These are phyloP conservation scores for Coptotermes formosanus DNA, from an alignment of 1,140 invertebrate genomes.

Conservation along the genomic window DNA sequence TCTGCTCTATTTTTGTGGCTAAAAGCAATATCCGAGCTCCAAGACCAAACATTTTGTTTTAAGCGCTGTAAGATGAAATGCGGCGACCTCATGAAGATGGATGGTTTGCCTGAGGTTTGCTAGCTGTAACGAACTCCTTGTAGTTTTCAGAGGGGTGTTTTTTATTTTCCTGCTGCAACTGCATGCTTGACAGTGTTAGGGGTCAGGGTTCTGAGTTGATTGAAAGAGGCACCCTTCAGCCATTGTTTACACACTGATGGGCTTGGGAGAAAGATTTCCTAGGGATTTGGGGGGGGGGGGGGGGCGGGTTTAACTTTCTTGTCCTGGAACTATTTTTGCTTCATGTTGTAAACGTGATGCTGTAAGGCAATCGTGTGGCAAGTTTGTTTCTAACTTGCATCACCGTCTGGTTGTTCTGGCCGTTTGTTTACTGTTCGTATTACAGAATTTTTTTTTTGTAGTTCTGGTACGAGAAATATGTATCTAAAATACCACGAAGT, in stretches of 20 bases:
- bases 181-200: neutral
- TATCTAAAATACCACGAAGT: neutral
- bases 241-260: neutral
- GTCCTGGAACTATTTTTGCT: neutral
- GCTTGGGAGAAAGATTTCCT: neutral
- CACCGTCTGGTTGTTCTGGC: neutral
- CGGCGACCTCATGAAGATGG: neutral
- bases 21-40: neutral
- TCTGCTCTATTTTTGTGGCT: neutral
- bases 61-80: neutral
- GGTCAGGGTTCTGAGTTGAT: neutral
- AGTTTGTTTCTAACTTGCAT: neutral
- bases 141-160: neutral
- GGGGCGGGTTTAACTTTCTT: neutral
- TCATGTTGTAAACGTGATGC: neutral
- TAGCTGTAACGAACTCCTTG: neutral
- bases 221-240: neutral
- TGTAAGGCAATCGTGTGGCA: neutral
- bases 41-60: neutral
- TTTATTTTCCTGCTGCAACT: neutral
- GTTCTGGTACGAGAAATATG: neutral
- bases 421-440: neutral
- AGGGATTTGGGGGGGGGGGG: too few relatives aligned
- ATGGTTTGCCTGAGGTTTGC: neutral
- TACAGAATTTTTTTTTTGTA: neutral